Conservation (phyloP, 2,797 vertebrate species). For the Orientallactaga sibirica region DNA sequence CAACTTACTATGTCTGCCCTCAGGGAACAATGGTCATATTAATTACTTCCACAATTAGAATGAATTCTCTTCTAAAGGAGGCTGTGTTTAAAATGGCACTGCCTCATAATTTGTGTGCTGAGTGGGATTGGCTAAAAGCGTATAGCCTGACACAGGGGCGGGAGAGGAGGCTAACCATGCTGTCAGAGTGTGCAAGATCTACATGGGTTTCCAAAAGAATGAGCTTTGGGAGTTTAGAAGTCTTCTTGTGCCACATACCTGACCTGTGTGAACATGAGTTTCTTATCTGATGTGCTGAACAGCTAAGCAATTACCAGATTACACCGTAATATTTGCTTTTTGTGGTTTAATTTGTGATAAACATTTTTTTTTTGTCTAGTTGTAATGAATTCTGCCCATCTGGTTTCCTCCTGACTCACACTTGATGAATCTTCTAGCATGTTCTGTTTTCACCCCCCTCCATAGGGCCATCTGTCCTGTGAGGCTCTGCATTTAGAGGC, state of each 20-base stretch:
- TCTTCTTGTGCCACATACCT: neutral
- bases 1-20: neutral
- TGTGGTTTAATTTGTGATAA: slow-evolving; percentile 5
- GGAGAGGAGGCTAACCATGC: neutral
- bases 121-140: neutral
- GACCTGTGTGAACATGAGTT: neutral
- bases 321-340: neutral
- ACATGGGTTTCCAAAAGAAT: neutral
- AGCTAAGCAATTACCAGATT: slow-evolving; percentile 8
- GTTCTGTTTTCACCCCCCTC: neutral
- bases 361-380: neutral
- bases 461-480: neutral
- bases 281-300: slow-evolving; percentile 49
- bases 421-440: neutral
- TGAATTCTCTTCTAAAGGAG: neutral
- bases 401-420: slow-evolving; percentile 21
- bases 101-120: no score
- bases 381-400: neutral
- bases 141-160: neutral
- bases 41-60: no score
- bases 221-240: neutral
- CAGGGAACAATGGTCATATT: neutral
- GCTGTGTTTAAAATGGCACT: neutral
- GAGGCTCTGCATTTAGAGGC: neutral
- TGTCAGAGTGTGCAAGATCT: neutral